Percentiles rank a stretch among this genome's conserved stretches.
phyloP scores from a whole-genome alignment of 2,797 vertebrate genomes.

The Gymnocypris eckloni region DNA sequence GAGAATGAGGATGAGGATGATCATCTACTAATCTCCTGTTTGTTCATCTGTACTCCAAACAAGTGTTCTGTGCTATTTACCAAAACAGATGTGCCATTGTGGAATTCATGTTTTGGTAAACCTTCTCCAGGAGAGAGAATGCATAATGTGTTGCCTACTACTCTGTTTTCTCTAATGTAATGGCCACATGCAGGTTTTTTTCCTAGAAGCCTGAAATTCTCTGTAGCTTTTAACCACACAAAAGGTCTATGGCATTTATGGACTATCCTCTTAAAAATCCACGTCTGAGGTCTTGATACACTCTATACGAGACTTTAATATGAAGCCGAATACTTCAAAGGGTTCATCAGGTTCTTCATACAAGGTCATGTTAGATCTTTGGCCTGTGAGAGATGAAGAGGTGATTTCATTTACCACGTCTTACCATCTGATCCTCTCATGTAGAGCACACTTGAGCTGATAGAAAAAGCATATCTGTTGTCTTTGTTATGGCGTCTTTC shows the following conservation, averaged over 20 bases:
- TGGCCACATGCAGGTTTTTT: background rate
- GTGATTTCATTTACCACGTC: conserved; percentile 26
- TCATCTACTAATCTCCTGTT: background rate
- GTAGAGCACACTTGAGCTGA: conserved; percentile 19
- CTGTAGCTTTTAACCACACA: background rate
- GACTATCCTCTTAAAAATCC: background rate
- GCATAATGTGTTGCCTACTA: background rate
- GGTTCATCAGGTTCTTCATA: conserved; percentile 23
- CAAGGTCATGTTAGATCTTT: background rate
- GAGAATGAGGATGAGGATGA: background rate
- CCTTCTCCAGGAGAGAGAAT: background rate
- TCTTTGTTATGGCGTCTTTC: conserved; percentile 52
- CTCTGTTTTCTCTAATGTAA: background rate
- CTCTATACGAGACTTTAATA: conserved; percentile 17
- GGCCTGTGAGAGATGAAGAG: conserved; percentile 28
- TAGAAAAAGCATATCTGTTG: conserved; percentile 11
- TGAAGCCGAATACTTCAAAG: conserved; percentile 17
- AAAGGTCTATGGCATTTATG: background rate
- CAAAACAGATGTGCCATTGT: background rate
- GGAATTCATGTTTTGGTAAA: background rate
- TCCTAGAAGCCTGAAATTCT: background rate
- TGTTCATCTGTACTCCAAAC: background rate
- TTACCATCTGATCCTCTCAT: conserved; percentile 41
- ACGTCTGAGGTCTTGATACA: conserved; percentile 24
- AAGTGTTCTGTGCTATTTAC: background rate